These are phyloP conservation scores for Arvicanthis niloticus DNA, from an alignment of 2,113 vertebrate genomes.

Conservation along the genomic window DNA sequence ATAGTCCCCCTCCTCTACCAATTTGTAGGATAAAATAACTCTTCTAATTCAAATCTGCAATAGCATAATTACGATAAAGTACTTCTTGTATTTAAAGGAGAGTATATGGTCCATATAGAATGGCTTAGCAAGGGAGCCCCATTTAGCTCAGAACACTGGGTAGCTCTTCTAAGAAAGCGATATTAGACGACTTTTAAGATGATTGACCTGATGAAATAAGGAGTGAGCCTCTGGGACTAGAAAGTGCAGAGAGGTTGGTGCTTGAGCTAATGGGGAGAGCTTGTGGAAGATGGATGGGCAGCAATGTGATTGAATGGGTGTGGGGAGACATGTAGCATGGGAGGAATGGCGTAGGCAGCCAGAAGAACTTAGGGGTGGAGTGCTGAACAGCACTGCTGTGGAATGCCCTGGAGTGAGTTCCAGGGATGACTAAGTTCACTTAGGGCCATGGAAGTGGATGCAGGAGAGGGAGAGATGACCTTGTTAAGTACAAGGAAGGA, in stretches of 20 bases:
- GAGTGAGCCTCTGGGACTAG: neutral
- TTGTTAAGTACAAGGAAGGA: neutral
- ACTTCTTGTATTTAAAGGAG: constrained; percentile 31
- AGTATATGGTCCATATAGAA: neutral
- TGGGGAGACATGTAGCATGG: neutral
- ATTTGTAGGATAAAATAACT: neutral
- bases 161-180: neutral
- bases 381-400: neutral
- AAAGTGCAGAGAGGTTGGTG: neutral
- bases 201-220: neutral
- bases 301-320: neutral
- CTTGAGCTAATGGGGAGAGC: neutral
- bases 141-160: neutral
- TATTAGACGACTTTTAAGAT: neutral
- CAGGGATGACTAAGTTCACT: neutral
- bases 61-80: neutral
- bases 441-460: neutral
- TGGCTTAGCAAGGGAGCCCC: neutral
- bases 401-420: neutral
- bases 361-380: neutral
- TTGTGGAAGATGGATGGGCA: neutral
- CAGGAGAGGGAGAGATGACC: neutral
- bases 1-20: neutral
- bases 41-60: neutral
- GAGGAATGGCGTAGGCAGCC: neutral